Conservation (phyloP, 2,888 invertebrate genomes). For the Rhagonycha lutea region DNA sequence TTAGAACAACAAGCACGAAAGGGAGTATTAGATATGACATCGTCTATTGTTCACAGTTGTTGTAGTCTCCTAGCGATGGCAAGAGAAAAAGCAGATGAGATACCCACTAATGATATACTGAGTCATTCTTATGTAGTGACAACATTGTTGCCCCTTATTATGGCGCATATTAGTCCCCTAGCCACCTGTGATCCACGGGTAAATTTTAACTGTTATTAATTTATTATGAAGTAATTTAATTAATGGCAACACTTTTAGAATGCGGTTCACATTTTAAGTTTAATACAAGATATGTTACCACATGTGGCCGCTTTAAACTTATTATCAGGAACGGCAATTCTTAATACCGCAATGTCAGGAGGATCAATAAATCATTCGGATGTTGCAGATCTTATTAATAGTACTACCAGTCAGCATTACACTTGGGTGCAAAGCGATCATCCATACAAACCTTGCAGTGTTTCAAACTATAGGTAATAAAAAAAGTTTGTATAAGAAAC, state of each 20-base stretch:
- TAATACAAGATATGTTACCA: slow-evolving; percentile 87
- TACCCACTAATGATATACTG: slow-evolving; percentile 60
- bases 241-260: slow-evolving; percentile 60
- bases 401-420: slow-evolving; percentile 84
- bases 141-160: slow-evolving; percentile 79
- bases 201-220: slow-evolving; percentile 37
- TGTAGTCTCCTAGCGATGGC: slow-evolving; percentile 78
- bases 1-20: slow-evolving; percentile 64
- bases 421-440: slow-evolving; percentile 95
- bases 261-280: slow-evolving; percentile 80
- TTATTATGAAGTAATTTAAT: background rate
- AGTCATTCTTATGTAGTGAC: slow-evolving; percentile 67
- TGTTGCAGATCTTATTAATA: slow-evolving; percentile 38
- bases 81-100: slow-evolving; percentile 70
- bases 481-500: background rate
- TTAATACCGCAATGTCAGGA: slow-evolving; percentile 45
- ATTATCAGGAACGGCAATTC: slow-evolving; percentile 48
- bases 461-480: slow-evolving; percentile 77
- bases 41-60: slow-evolving; percentile 76
- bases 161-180: slow-evolving; percentile 84
- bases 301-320: slow-evolving; percentile 87
- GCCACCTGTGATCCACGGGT: slow-evolving; percentile 83
- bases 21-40: slow-evolving; percentile 75
- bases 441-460: slow-evolving; percentile 89
- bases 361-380: slow-evolving; percentile 42